Evolutionary conservation across 2,113 vertebrate genomes (phyloP).

Genomic region (Takifugu bimaculatus): DNA sequence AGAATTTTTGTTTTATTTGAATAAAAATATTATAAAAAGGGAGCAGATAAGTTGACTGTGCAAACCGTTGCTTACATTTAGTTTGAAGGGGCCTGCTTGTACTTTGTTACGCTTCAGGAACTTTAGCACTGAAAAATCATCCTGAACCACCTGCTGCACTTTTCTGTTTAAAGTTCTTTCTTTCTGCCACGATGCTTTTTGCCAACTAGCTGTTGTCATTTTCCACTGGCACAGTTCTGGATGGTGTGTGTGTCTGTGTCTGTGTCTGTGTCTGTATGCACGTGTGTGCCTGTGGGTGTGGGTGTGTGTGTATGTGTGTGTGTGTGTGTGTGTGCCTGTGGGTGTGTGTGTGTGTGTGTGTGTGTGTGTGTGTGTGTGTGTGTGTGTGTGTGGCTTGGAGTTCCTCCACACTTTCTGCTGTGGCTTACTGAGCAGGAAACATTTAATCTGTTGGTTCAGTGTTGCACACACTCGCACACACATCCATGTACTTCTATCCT

Average conservation of each 20-base stretch:
- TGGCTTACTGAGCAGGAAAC: constrained; percentile 59
- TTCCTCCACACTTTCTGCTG: constrained; percentile 44
- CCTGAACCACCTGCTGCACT: too few relatives aligned
- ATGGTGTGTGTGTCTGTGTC: not conserved
- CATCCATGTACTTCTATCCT: not conserved
- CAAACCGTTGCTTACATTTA: too few relatives aligned
- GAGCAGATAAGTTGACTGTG: too few relatives aligned
- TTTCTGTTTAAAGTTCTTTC: not conserved
- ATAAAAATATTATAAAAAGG: too few relatives aligned
- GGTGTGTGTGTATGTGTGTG: constrained; percentile 2
- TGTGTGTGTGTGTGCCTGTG: not conserved
- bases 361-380: constrained; percentile 4
- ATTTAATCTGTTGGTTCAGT: constrained; percentile 53
- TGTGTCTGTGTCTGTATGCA: not conserved
- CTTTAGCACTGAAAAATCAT: too few relatives aligned
- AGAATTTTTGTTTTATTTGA: too few relatives aligned
- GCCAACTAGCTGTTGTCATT: too few relatives aligned
- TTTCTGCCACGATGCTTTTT: not conserved
- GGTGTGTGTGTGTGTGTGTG: constrained; percentile 2
- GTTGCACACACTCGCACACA: constrained; percentile 1
- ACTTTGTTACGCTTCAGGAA: too few relatives aligned
- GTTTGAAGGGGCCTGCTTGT: too few relatives aligned
- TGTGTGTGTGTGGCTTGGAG: constrained; percentile 50
- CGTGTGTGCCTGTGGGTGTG: constrained; percentile 6
- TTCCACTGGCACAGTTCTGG: not conserved